Evolutionary conservation across 1,140 invertebrate genomes (phyloP), one percentile per base, ranked within the genome.

Genomic region (Brachionus sp.): DNA sequence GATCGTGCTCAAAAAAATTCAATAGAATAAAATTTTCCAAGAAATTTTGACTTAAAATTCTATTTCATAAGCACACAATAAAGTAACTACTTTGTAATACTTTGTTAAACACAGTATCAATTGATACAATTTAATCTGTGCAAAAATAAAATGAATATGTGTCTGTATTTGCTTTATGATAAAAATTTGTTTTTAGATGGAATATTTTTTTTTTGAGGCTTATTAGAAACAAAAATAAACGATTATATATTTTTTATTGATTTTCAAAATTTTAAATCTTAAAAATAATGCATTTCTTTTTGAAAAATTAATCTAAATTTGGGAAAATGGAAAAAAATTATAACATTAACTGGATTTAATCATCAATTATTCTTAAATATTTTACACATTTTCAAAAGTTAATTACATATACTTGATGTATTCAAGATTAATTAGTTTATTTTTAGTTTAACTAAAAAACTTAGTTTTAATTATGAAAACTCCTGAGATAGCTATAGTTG

Each of bases 371-470:
- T n/a, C 35, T 35, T 35, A 70, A 37, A 39, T 37, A 39, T 70
- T 39, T 70, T 70, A 39, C 66, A 37, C 25, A 7, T 46, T 75
- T 75, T 25, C 39, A 46, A 19, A 16, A 70, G 7, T 75, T 50
- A 25, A 46, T 75, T 75, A 75, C 70, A 75, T 75, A 46, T 44
- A 75, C 70, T 46, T 75, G 39, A 75, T 75, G 70, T 75, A 75
- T 44, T 19, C 12, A 46, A 29, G 1, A 75, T 9, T 12, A 44
- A 75, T 25, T 19, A n/a, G 16, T 62, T 62, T 66, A 9, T 23
- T 25, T 44, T 46, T 23, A 46, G 12, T 16, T 75, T 75, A 75
- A 29, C 70, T 75, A 46, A 75, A 75, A 75, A 75, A 75, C 44
- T 75, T 75, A 0, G 70, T 75, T 46, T 75, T 75, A n/a, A 75